phyloP scores from a whole-genome alignment of 2,113 vertebrate species.

The Talpa occidentalis region DNA sequence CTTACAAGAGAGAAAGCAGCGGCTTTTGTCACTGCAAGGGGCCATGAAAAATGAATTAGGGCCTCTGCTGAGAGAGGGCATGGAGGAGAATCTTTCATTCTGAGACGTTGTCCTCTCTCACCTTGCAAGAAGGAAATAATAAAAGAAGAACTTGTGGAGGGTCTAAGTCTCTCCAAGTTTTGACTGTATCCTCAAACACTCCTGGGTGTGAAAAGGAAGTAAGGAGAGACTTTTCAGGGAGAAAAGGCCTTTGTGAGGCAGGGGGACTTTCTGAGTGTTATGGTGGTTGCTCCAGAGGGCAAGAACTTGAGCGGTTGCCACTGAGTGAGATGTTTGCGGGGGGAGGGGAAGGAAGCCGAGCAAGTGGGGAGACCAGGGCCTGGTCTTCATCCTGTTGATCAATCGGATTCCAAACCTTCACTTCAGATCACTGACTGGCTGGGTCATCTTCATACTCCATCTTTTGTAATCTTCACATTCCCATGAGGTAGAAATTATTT shows the following conservation, averaged over 20 bases:
- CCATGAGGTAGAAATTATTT: neutral
- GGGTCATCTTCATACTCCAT: neutral
- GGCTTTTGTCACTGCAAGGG: conserved; percentile 90
- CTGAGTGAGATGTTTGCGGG: accelerated
- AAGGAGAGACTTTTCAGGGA: neutral
- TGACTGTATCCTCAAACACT: neutral
- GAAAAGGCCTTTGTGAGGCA: neutral
- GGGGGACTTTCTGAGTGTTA: accelerated
- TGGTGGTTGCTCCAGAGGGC: accelerated
- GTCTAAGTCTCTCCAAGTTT: neutral
- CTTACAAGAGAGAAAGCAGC: conserved; percentile 87
- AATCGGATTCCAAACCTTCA: neutral
- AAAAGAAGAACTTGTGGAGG: conserved; percentile 33
- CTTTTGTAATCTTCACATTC: neutral
- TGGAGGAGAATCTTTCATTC: conserved; percentile 89
- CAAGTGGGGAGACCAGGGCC: accelerated
- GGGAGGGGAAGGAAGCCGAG: neutral
- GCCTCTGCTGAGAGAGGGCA: conserved; percentile 88
- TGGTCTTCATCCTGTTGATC: neutral
- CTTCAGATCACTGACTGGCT: too few species aligned
- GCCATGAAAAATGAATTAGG: conserved; percentile 92
- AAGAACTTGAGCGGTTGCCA: too few species aligned
- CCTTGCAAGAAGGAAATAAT: conserved; percentile 83
- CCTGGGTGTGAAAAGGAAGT: neutral
- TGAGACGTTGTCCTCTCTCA: conserved; percentile 86